Base-by-base conservation (phyloP, 2,113 vertebrate genomes). In the Todiramphus saurophagus region DNA sequence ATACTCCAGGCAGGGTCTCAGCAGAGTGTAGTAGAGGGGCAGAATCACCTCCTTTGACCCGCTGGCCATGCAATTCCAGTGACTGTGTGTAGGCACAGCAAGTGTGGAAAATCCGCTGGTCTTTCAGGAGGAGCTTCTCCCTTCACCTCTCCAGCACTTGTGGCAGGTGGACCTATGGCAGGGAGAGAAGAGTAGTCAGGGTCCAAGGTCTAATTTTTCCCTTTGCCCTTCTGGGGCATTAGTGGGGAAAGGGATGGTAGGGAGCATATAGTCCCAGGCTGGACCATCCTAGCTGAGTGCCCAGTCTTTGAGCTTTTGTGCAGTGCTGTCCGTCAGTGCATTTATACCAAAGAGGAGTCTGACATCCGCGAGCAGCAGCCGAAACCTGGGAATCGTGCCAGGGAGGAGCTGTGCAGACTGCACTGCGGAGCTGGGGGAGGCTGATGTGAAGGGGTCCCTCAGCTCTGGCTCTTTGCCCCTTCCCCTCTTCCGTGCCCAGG, bases 351-450 rank as follows among this genome's bases (percentile, higher is more conserved):
- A 63, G 56, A 25, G 51, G 69, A 56, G 31, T 64, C 75, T 41
- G 51, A 35, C 4, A 4, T 37, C 51, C 55, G 55, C 9, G 24
- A 43, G 68, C 30, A 66, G 79, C 67, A 33, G 14, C 35, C 72
- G 76, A 58, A 62, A 33, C 31, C 72, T 1, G 1, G 11, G 2
- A 30, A 25, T 7, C 28, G 30, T 25, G 2, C 13, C 24, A n/a
- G 60, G 67, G 41, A 48, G 63, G 39, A 27, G 50, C 46, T 81
- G n/a, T 41, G 25, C 18, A 1, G 0, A 0, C 21, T 83, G 72
- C 33, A 3, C 53, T 8, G 0, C 11, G 18, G 33, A 33, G 12
- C 13, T 2, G 1, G 50, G 48, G 33, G 30, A 43, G 51, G n/a
- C 63, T 55, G 56, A 24, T 35, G 23, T 17, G 62, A 50, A 28